Conservation (phyloP, 2,797 vertebrate genomes). For the Trachurus trachurus region DNA sequence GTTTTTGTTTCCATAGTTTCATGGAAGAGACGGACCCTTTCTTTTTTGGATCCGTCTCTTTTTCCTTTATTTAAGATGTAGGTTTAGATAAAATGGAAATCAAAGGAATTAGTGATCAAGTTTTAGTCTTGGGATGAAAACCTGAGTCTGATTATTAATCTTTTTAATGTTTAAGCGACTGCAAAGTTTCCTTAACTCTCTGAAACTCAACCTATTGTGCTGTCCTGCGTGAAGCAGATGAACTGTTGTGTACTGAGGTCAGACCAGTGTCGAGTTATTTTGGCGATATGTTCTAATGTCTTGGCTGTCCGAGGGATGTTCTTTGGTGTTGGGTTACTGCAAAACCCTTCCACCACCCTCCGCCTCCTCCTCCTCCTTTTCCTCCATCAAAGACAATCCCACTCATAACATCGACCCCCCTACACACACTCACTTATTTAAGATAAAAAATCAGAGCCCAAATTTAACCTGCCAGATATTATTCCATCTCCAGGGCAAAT, state of each 20-base stretch:
- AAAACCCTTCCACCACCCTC: conserved; percentile 21
- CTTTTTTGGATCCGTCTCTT: background rate
- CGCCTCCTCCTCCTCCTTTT: conserved; percentile 20
- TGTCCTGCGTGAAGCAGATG: background rate
- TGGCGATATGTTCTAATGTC: conserved; percentile 69
- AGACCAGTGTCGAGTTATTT: conserved; percentile 67
- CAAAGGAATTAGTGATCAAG: background rate
- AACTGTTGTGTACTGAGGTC: conserved; percentile 36
- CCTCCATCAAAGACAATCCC: conserved; percentile 64
- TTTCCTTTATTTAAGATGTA: background rate
- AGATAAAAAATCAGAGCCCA: conserved; percentile 55
- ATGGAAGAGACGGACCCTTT: no score
- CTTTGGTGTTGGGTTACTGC: conserved; percentile 76
- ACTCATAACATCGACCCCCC: conserved; percentile 16
- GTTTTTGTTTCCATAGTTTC: no score
- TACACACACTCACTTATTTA: conserved; percentile 38
- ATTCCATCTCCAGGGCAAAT: conserved; percentile 51
- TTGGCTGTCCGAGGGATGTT: conserved; percentile 71
- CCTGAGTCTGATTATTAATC: no score
- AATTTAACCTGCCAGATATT: conserved; percentile 65
- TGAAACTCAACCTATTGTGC: background rate
- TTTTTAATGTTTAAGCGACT: background rate
- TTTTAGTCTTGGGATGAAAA: background rate
- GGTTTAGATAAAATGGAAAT: background rate
- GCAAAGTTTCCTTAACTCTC: no score